Base-by-base conservation (phyloP, 1,140 invertebrate species). In the Pogonomyrmex barbatus region DNA sequence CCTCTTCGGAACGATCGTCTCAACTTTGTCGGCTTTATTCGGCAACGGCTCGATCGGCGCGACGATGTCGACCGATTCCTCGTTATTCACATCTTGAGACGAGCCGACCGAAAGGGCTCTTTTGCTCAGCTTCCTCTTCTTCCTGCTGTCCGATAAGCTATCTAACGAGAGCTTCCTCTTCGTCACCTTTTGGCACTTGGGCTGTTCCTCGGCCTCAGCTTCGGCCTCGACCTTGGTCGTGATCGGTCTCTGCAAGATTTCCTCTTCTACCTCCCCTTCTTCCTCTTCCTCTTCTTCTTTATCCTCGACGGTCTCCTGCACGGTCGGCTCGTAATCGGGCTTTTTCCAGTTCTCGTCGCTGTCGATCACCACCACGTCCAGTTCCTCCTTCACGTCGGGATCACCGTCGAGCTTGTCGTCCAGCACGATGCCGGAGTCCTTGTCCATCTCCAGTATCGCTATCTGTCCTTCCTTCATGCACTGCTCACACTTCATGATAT, bases 181-280 rank as follows among this genome's bases (percentile, higher is more conserved):
- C 1, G 88, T 86, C 39, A 96, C 93, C 90, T 96, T 96, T 87
- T 96, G 94, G 75, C 95, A 94, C 91, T 96, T 96, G 77, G 95
- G 94, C 58, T 95, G 91, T 70, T 96, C 95, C 71, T 90, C 67
- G 42, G 76, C 52, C 12, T 83, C 36, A 36, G 30, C 68, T 62
- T 50, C 76, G 76, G 62, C 62, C 58, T 52, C 65, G 75, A 77
- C 12, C 14, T 65, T 71, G 52, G 54, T 56, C 33, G 83, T 60
- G 0, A 87, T 79, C 30, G 81, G 60, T 78, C 45, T 84, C 0
- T 68, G 58, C 76, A n/a, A 24, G 9, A 65, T 85, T n/a, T 83
- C 82, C 0, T 89, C 70, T 6, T 87, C 85, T 24, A 68, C 24
- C 8, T 17, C 3, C 87, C 91, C 4, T 85, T 67, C 36, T 5